Evolutionary conservation across 2,888 invertebrate genomes (phyloP), one percentile per base, ranked within the genome.

Genomic region (Mechanitis mazaeus): DNA sequence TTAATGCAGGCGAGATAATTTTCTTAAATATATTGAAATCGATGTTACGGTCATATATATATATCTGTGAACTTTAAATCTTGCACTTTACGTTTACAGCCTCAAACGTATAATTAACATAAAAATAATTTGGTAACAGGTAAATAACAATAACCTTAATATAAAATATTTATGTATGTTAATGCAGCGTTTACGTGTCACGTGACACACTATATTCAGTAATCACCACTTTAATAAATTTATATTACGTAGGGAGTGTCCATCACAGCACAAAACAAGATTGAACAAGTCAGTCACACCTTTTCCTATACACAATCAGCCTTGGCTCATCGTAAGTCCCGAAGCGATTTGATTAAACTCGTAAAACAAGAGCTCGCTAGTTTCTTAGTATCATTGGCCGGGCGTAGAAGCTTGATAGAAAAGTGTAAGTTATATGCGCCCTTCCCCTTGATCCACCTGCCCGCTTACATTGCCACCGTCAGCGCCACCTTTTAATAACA

Each of bases 271-370:
- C 31, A 28, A 11, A 50, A 50, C 31, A 28, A 50, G 9, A 31
- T 50, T 31, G 31, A 31, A 31, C n/a, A 6, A 31, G 31, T 50
- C 28, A 28, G 50, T 50, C 50, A 28, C 50, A 31, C 50, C 50
- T 50, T 50, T 50, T 71, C 72, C 45, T 47, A 76, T 80, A 81
- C 81, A 82, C 83, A 84, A 85, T 85, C 81, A 82, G 76, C 79
- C 80, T 80, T 74, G 76, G 75, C 78, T 75, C 76, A 75, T 78
- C 79, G 79, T 83, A 82, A 81, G 84, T 82, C 81, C 83, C 80
- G 83, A 75, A 79, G 80, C 82, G 80, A 81, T 87, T 87, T 88
- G 86, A 88, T 88, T 88, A 87, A 88, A 88, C 79, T 85, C 85
- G 83, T 87, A 87, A 86, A 87, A 84, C 77, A 83, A 74, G 69